A percentile compares a stretch with the other conserved stretches of the same genome.
Evolutionary conservation across 2,888 invertebrate genomes (phyloP).

Genomic region (Xestoiulus laeticollis): DNA sequence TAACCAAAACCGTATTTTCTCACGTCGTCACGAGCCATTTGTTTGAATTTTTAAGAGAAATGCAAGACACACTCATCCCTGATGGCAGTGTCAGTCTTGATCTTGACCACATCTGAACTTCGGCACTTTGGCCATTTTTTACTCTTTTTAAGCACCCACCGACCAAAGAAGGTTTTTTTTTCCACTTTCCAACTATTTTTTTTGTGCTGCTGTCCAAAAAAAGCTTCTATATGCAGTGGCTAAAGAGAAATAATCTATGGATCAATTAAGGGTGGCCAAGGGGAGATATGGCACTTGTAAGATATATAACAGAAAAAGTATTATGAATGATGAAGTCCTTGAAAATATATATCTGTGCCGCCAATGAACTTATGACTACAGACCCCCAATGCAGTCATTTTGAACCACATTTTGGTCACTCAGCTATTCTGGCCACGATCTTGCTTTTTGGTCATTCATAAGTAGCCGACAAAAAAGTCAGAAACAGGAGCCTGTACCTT

Average conservation of each 20-base stretch:
- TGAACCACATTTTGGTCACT: neutral
- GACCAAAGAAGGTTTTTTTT: neutral
- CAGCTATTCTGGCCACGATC: neutral
- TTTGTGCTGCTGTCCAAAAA: neutral
- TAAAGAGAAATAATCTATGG: neutral
- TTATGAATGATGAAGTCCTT: constrained; percentile 4
- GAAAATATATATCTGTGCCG: neutral
- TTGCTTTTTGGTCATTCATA: neutral
- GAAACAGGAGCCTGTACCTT: constrained; percentile 10
- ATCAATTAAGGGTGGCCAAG: neutral
- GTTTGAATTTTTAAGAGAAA: neutral
- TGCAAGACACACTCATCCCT: neutral
- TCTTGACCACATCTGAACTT: neutral
- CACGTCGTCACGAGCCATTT: too few relatives aligned
- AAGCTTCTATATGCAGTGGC: neutral
- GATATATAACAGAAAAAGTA: neutral
- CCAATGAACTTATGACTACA: neutral
- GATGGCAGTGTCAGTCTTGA: neutral
- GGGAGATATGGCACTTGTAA: neutral
- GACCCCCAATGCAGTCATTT: neutral
- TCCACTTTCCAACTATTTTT: neutral
- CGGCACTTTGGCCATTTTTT: neutral
- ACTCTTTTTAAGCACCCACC: neutral
- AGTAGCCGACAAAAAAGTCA: neutral
- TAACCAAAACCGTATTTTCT: too few relatives aligned